These are phyloP conservation scores for Pectinophora gossypiella DNA, from an alignment of 1,140 invertebrate species.

Conservation along the genomic window DNA sequence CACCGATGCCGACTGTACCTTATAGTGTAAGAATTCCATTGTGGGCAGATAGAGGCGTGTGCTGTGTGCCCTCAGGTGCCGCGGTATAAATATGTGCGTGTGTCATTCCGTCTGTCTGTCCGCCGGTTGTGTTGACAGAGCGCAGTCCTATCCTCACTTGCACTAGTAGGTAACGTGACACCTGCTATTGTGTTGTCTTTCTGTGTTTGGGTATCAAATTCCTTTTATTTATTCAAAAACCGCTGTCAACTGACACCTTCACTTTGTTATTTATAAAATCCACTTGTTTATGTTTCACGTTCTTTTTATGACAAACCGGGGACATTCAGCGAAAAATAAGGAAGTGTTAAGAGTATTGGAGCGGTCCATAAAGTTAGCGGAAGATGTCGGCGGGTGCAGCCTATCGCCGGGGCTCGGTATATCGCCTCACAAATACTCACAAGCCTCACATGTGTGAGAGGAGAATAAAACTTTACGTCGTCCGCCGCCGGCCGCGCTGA, in stretches of 20 bases:
- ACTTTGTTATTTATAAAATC: too few species aligned
- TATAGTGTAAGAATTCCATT: neutral
- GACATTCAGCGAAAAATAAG: too few species aligned
- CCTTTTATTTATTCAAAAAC: neutral
- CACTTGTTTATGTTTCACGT: too few species aligned
- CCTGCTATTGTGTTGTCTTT: neutral
- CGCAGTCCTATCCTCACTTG: neutral
- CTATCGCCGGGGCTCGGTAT: neutral
- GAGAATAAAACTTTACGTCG: neutral
- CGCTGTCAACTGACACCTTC: too few species aligned
- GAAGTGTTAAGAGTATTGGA: too few species aligned
- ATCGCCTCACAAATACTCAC: neutral
- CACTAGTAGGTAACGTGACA: neutral
- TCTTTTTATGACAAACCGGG: too few species aligned
- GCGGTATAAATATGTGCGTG: neutral
- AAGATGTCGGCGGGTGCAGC: too few species aligned
- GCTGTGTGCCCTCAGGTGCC: neutral
- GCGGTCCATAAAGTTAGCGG: too few species aligned
- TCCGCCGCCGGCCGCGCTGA: neutral
- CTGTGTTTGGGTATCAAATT: neutral
- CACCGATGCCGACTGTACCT: neutral
- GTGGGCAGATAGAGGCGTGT: neutral
- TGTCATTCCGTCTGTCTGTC: conserved; percentile 1
- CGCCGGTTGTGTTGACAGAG: neutral
- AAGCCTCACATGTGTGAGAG: neutral